Base-by-base conservation (phyloP, 2,113 vertebrate genomes). In the Pheucticus melanocephalus region DNA sequence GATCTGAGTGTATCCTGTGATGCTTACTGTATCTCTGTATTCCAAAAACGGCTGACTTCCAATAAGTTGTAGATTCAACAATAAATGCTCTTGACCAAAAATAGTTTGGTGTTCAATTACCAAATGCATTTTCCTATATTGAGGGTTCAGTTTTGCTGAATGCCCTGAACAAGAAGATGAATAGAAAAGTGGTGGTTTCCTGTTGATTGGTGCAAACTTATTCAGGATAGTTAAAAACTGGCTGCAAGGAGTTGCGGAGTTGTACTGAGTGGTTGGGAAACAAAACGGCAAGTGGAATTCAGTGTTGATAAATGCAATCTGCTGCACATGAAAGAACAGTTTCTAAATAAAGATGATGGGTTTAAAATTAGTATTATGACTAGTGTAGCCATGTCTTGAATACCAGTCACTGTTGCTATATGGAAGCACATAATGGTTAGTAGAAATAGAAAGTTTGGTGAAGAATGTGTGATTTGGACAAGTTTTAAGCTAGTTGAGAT, bases 11-110 rank as follows among this genome's bases (percentile, higher is more conserved):
- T 85, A 40, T 60, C 70, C 71, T 45, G 37, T 40, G 60, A 82
- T 73, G 63, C 76, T 91, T 93, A 87, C 54, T 61, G 61, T 86
- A 86, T 64, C 44, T 79, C 42, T 87, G 35, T 70, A 65, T 93
- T 94, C 87, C 57, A 79, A 88, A 95, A 86, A 64, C 18, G 4
- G 71, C 88, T 95, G 94, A 93, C 68, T 95, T 97, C 75, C 86
- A 90, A 78, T 89, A 96, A 93, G 75, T 42, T 93, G 88, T 88
- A 64, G 25, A 87, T 94, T 94, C 81, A 91, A 95, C 92, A 94
- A 82, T 88, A 95, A 95, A 94, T 90, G 77, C 66, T 82, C 85
- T 82, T 95, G 75, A 94, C 70, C 93, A 96, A 96, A 96, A 97
- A 92, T 94, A 95, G 93, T 94, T 91, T 16, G 1, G 66, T 51